Evolutionary conservation across 2,888 invertebrate species (phyloP).

Genomic region (Tiliacea citrago): DNA sequence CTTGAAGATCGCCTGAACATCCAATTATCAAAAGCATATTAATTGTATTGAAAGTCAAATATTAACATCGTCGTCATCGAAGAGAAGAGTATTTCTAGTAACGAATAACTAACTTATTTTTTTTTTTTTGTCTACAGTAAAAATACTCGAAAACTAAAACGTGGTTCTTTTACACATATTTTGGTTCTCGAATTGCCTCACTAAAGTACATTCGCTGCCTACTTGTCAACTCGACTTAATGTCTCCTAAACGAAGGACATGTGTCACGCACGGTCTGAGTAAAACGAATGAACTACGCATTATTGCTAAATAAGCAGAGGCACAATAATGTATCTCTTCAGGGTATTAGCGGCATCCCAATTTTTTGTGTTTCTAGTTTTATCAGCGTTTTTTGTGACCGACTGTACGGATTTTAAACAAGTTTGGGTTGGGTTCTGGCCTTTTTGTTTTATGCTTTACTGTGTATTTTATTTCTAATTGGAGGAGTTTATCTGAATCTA

Average conservation of each 20-base stretch:
- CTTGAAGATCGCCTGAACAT: constrained; percentile 18
- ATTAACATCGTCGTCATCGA: not conserved
- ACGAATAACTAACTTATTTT: not conserved
- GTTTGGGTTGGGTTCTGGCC: constrained; percentile 10
- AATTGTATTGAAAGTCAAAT: not conserved
- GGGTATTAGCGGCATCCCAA: constrained; percentile 48
- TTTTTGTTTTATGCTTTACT: constrained; percentile 21
- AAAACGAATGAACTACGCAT: constrained; percentile 69
- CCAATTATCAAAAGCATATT: constrained; percentile 24
- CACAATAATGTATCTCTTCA: constrained; percentile 62
- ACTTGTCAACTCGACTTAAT: constrained; percentile 71
- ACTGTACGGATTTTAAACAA: constrained; percentile 38
- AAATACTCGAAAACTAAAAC: constrained; percentile 24
- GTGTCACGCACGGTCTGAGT: constrained; percentile 66
- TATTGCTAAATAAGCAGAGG: constrained; percentile 66
- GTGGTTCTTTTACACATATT: constrained; percentile 14
- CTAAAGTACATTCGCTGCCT: constrained; percentile 45
- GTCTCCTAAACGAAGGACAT: constrained; percentile 66
- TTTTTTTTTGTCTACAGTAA: not conserved
- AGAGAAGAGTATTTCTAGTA: not conserved
- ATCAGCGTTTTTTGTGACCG: constrained; percentile 52
- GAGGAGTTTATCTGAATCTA: constrained; percentile 3
- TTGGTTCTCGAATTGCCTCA: constrained; percentile 19
- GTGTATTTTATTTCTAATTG: constrained; percentile 17
- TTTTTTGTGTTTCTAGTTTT: constrained; percentile 54